These are phyloP conservation scores for Gallinago solitaria DNA, from an alignment of 2,797 vertebrate genomes.

Conservation along the genomic window DNA sequence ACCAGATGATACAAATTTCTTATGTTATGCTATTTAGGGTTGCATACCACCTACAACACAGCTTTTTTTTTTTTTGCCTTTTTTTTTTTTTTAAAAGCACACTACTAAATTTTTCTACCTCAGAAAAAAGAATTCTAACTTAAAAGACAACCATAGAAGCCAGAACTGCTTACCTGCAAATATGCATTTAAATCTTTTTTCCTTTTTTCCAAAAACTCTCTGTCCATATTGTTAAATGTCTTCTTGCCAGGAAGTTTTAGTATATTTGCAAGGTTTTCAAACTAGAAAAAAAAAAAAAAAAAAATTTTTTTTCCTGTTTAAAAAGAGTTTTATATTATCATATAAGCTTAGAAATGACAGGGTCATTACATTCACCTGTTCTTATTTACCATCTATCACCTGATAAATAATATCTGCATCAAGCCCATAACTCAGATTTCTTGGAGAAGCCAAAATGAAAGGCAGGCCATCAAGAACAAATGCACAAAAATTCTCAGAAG, in stretches of 20 bases:
- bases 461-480: background rate
- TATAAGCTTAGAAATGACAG: background rate
- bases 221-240: conserved; percentile 99
- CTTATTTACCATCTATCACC: background rate
- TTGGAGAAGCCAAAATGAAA: background rate
- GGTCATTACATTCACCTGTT: background rate
- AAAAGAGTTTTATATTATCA: background rate
- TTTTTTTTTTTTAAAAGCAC: background rate
- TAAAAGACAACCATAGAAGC: background rate
- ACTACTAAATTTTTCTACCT: background rate
- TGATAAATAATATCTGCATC: background rate
- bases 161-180: conserved; percentile 84
- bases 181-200: conserved; percentile 98
- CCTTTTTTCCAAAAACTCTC: conserved; percentile 96
- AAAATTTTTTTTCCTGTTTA: background rate
- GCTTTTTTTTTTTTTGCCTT: background rate
- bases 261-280: conserved; percentile 92
- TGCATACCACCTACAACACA: background rate
- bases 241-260: conserved; percentile 97
- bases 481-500: background rate
- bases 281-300: conserved; percentile 76
- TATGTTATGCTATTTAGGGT: background rate
- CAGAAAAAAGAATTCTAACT: background rate
- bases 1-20: background rate
- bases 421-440: background rate